Base-by-base conservation (phyloP, 2,888 invertebrate species). In the Nomada ferruginata region DNA sequence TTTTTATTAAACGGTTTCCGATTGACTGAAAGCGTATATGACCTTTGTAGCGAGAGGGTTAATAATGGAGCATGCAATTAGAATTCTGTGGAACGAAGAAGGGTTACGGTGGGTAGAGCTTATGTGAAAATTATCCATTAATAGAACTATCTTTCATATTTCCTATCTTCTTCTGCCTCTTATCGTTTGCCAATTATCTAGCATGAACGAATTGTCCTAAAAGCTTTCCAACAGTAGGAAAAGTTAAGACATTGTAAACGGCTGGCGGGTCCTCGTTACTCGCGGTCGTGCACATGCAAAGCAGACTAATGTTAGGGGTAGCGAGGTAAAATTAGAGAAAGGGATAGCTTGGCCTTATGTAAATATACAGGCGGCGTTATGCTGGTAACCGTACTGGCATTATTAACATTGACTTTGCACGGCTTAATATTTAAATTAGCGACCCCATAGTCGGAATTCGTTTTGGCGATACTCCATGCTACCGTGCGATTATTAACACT, bases 401-500 rank as follows among this genome's bases (percentile, higher is more conserved):
- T 88, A 89, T 90, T 88, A 87, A 86, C 85, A 85, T 86, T 84
- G 79, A 85, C 85, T 85, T 89, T 83, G 85, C 88, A 89, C 84
- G 86, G 90, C 78, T 87, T 86, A 84, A 88, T 90, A 90, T 90
- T 89, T 87, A 89, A 88, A 90, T 89, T 84, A 83, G 80, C 78
- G 76, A 83, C 85, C 77, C 36, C 79, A 36, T 80, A 61, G 42
- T 65, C 84, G 85, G 80, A 83, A 87, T 87, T 89, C 85, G 84
- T 76, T 85, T 83, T 64, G 77, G 61, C 79, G 85, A 87, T 85
- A 83, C 76, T 23, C 61, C 72, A 73, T 68, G 83, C 79, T 87
- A 82, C 76, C 72, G 60, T 55, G 81, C 7, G 76, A 83, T 84
- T 86, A 85, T 86, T 87, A 80, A 85, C 73, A 76, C 80, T 76